Evolutionary conservation across 2,113 vertebrate species (phyloP).

Genomic region (Triplophysa dalaica): DNA sequence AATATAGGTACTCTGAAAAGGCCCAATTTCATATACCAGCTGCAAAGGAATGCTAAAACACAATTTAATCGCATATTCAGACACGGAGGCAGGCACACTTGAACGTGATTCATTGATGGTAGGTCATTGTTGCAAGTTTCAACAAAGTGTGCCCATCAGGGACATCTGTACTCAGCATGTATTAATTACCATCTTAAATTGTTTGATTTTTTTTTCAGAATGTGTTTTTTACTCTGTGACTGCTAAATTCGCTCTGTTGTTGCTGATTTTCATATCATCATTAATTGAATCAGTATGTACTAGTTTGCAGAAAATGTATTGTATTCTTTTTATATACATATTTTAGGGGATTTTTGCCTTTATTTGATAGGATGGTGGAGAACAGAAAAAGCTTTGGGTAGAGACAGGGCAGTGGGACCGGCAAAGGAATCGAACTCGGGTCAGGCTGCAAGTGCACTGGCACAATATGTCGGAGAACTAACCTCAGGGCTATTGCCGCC

Average conservation of each 20-base stretch:
- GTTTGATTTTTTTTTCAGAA: not conserved
- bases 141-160: not conserved
- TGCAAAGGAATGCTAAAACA: constrained; percentile 6
- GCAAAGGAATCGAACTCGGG: too few species aligned
- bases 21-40: not conserved
- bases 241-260: not conserved
- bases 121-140: not conserved
- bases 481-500: too few species aligned
- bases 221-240: not conserved
- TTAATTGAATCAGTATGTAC: constrained; percentile 9
- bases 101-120: not conserved
- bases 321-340: too few species aligned
- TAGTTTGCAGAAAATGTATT: not conserved
- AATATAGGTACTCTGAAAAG: constrained; percentile 7
- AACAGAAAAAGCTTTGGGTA: too few species aligned
- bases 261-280: constrained; percentile 1
- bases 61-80: not conserved
- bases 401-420: too few species aligned
- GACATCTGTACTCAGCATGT: not conserved
- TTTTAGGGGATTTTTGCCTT: too few species aligned
- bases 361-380: too few species aligned
- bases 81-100: constrained; percentile 14
- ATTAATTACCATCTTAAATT: not conserved
- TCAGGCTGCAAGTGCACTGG: too few species aligned
- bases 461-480: too few species aligned